Evolutionary conservation across 2,113 vertebrate species (phyloP).

Genomic region (Xiphophorus maculatus): DNA sequence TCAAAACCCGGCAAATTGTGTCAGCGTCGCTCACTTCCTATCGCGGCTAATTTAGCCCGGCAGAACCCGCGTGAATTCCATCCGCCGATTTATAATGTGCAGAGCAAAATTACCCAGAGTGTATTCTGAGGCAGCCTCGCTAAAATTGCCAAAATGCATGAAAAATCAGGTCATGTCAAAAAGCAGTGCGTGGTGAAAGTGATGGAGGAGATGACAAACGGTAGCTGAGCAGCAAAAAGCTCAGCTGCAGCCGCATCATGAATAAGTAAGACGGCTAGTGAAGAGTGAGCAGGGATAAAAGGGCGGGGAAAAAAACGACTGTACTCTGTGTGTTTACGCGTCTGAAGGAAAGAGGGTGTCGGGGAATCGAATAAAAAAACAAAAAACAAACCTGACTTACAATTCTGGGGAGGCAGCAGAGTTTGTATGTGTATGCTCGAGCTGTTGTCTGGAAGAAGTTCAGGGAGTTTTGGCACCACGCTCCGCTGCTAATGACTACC

Average conservation of each 20-base stretch:
- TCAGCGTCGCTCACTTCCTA: conserved; percentile 52
- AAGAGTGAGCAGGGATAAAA: conserved; percentile 9
- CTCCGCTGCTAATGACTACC: conserved; percentile 51
- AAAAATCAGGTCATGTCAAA: conserved; percentile 53
- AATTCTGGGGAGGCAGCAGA: not conserved
- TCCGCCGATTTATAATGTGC: conserved; percentile 40
- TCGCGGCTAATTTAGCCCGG: conserved; percentile 28
- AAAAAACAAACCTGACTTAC: not conserved
- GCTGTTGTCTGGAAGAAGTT: not conserved
- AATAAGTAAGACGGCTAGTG: conserved; percentile 39
- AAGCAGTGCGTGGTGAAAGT: conserved; percentile 8
- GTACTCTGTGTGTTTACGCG: conserved; percentile 6
- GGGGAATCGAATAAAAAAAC: not conserved
- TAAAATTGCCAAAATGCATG: conserved; percentile 45
- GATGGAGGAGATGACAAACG: conserved; percentile 47
- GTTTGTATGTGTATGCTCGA: not conserved
- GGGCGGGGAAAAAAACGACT: not conserved
- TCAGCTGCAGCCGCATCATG: conserved; percentile 37
- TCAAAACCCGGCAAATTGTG: conserved; percentile 39
- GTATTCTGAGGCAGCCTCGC: conserved; percentile 33
- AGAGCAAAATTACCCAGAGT: conserved; percentile 37
- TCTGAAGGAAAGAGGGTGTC: not conserved
- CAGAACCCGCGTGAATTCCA: conserved; percentile 22
- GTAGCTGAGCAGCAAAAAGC: conserved; percentile 42
- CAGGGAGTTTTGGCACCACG: not conserved